A percentile compares a stretch with the other conserved stretches of the same genome.
Conservation (phyloP, 2,888 invertebrate genomes). For the Troides helena region DNA sequence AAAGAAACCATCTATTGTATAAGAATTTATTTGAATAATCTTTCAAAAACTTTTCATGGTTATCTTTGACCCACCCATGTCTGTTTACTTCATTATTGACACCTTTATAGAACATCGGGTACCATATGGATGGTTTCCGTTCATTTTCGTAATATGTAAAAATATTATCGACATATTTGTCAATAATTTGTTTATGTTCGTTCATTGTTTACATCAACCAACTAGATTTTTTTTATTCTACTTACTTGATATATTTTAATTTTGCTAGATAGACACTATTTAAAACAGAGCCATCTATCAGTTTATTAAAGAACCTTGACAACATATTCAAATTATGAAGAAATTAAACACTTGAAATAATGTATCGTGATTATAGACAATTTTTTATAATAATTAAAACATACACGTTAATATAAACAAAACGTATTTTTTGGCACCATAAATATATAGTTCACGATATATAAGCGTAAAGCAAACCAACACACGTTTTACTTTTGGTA, state of each 20-base stretch:
- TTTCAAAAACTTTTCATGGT: conserved; percentile 51
- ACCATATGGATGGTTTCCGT: conserved; percentile 50
- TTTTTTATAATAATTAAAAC: no score
- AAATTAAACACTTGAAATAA: no score
- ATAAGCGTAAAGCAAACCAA: no score
- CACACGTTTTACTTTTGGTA: no score
- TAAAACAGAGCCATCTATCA: not conserved
- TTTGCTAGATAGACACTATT: not conserved
- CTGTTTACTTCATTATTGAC: conserved; percentile 36
- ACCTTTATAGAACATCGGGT: conserved; percentile 56
- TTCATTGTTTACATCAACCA: conserved; percentile 39
- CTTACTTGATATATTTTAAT: not conserved
- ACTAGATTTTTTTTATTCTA: conserved; percentile 34
- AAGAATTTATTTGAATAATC: conserved; percentile 51
- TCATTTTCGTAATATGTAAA: conserved; percentile 50
- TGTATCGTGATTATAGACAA: no score
- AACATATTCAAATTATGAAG: not conserved
- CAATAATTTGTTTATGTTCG: conserved; percentile 42
- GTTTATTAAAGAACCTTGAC: not conserved
- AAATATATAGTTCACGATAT: no score
- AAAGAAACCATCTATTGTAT: conserved; percentile 57
- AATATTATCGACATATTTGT: conserved; percentile 45
- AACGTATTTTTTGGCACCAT: no score
- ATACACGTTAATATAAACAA: no score
- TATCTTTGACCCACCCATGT: conserved; percentile 52